Conservation (phyloP, 2,888 invertebrate species). For the Suillia variegata region DNA sequence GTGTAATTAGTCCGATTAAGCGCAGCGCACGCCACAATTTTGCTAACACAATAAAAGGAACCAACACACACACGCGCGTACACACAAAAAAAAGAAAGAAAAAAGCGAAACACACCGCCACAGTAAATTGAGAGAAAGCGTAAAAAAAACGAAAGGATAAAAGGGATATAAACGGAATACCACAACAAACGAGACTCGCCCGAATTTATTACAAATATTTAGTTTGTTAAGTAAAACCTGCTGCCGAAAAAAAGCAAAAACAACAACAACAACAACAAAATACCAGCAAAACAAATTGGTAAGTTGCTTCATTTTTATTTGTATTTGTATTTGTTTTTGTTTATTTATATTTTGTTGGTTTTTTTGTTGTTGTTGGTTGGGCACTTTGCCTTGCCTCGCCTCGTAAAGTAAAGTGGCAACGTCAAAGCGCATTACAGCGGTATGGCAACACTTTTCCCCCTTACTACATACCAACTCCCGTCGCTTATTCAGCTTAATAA, state of each 20-base stretch:
- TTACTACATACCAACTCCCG: neutral
- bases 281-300: no score
- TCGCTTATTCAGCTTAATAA: neutral
- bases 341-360: no score
- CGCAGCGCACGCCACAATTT: neutral
- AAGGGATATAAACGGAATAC: neutral
- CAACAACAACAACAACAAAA: no score
- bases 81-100: neutral
- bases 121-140: neutral
- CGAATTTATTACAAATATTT: neutral
- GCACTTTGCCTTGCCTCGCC: no score
- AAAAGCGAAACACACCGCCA: neutral
- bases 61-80: neutral
- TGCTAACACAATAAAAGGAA: neutral
- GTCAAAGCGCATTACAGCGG: no score
- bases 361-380: no score
- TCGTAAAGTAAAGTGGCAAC: no score
- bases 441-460: no score
- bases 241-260: neutral
- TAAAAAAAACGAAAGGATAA: neutral
- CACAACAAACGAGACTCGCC: neutral
- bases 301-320: no score
- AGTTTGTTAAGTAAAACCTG: neutral
- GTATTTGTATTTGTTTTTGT: no score
- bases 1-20: slow-evolving; percentile 31